phyloP scores from a whole-genome alignment of 2,113 vertebrate genomes.

The Lamprotornis superbus region DNA sequence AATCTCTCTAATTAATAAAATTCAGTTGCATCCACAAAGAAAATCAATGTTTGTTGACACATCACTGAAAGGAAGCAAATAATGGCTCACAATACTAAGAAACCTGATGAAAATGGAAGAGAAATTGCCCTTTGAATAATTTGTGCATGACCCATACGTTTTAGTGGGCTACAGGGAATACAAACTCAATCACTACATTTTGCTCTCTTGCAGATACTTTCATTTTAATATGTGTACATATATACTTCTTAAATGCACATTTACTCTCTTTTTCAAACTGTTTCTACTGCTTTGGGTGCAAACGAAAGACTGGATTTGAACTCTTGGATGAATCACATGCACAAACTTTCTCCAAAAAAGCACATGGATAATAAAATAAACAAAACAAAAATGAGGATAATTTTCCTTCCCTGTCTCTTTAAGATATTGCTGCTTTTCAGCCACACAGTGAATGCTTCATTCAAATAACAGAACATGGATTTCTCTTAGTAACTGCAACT shows the following conservation, averaged over 20 bases:
- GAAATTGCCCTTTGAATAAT: neutral
- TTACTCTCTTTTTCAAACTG: neutral
- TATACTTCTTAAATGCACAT: neutral
- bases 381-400: neutral
- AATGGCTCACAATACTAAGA: neutral
- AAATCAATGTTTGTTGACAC: neutral
- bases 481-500: constrained; percentile 43
- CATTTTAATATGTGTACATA: neutral
- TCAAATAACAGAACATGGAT: neutral
- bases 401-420: neutral
- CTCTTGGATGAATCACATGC: neutral
- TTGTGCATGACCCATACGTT: neutral
- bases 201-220: neutral
- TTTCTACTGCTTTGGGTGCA: neutral
- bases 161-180: neutral
- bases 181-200: neutral
- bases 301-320: neutral
- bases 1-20: constrained; percentile 15
- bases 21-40: neutral
- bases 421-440: neutral
- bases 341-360: neutral
- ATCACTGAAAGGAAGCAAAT: constrained; percentile 9
- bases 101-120: neutral
- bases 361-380: neutral
- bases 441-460: neutral